Evolutionary conservation across 2,113 vertebrate species (phyloP), one percentile per base, ranked within the genome.

Genomic region (Apus apus): DNA sequence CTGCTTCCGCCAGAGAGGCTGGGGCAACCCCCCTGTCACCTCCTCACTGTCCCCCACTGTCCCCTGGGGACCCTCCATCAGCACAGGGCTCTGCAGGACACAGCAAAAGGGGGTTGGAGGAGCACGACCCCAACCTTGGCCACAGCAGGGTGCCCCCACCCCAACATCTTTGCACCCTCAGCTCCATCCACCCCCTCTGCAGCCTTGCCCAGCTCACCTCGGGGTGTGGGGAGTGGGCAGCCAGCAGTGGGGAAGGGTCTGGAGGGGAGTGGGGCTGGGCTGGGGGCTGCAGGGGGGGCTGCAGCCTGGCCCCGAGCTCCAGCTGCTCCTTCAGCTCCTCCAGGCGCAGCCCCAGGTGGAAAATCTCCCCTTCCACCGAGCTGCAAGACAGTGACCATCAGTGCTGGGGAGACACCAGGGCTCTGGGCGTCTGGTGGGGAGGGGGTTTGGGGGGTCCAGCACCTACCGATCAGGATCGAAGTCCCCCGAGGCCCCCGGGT

Each of bases 281-380:
- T 2, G 29, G 25, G 46, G 0, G 5, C 10, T 77, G 46, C 0
- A 65, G 64, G 6, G 22, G 50, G 13, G 29, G 53, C 73, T 80
- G 95, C 14, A 32, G 74, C 71, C 67, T 76, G 14, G 13, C 30
- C 13, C 77, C 56, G 19, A 93, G 95, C 15, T 98, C 98, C 74
- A 98, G 58, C 73, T 46, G 93, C 71, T 99, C 99, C 96, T 98
- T 99, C 77, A 99, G 94, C 70, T 98, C 98, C 9, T 99, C 99
- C 95, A 99, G 80, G 29, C 40, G 94, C 82, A 98, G 94, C 23
- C 98, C 98, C 87, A 99, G 98, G 61, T 94, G 98, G 94, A 98
- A 98, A 78, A 99, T 98, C 83, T 98, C 96, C 26, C 98, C 98
- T 96, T 99, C 99, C 72, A 99, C 92, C 17, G 97, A 95, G 68